Conservation (phyloP, 2,113 vertebrate species). For the Aramus guarauna region DNA sequence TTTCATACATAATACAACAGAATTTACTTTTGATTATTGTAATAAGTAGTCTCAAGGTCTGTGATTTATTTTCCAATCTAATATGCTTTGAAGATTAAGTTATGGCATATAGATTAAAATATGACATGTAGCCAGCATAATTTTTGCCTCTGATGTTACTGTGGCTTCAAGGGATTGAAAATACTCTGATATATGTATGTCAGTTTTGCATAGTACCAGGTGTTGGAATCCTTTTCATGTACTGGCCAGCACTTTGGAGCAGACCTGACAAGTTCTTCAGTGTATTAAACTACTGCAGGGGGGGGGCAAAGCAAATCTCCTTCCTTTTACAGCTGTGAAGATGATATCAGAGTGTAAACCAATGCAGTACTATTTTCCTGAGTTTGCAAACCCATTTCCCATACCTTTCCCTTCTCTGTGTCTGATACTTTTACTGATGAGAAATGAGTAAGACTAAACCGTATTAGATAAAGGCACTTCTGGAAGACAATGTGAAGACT, state of each 20-base stretch:
- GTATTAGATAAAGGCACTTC: background rate
- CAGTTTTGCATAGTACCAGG: background rate
- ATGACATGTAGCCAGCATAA: background rate
- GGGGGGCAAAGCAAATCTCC: background rate
- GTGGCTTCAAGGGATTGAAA: background rate
- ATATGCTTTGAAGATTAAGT: background rate
- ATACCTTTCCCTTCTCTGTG: background rate
- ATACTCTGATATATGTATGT: background rate
- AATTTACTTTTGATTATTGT: conserved; percentile 12
- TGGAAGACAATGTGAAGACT: background rate
- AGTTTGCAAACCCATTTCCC: background rate
- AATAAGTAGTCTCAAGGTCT: background rate
- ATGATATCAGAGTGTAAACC: background rate
- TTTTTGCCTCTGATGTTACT: background rate
- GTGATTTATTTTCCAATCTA: background rate
- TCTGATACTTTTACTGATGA: background rate
- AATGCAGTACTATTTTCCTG: background rate
- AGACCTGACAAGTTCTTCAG: background rate
- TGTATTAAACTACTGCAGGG: background rate
- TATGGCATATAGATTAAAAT: background rate
- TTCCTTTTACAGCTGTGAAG: background rate
- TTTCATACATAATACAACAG: background rate
- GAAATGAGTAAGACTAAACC: background rate
- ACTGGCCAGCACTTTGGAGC: background rate
- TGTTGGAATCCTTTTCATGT: background rate